Evolutionary conservation across 2,797 vertebrate species (phyloP).

Genomic region (Scolopax rusticola): DNA sequence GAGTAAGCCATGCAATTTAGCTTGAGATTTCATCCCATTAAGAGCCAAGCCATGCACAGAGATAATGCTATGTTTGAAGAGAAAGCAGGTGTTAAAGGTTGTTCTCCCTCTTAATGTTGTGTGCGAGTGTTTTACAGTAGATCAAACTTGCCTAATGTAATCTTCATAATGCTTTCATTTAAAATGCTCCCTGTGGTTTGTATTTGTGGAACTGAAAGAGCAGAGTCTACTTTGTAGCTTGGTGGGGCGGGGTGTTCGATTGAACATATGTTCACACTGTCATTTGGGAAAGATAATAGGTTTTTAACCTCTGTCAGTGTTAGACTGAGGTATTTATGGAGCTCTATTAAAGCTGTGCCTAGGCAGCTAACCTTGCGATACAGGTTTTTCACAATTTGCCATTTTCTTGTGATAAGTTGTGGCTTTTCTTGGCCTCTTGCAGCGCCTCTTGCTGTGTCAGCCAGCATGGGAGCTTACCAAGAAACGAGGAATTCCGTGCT

Average conservation of each 20-base stretch:
- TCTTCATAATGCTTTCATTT: conserved; percentile 74
- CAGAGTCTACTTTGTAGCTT: conserved; percentile 63
- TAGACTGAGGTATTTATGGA: conserved; percentile 55
- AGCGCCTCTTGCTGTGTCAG: not conserved
- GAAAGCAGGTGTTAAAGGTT: conserved; percentile 72
- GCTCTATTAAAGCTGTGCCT: conserved; percentile 23
- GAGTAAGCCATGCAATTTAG: conserved; percentile 29
- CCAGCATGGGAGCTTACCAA: not conserved
- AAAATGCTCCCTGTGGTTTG: conserved; percentile 71
- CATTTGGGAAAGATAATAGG: conserved; percentile 69
- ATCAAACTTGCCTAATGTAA: conserved; percentile 75
- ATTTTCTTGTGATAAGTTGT: conserved; percentile 18
- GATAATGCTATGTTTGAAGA: conserved; percentile 67
- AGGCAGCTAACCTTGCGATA: conserved; percentile 24
- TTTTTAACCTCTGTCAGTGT: conserved; percentile 76
- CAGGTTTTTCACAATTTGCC: conserved; percentile 20
- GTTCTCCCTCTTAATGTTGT: conserved; percentile 58
- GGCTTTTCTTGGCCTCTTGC: not conserved
- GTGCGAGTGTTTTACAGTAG: conserved; percentile 62
- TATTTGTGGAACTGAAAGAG: conserved; percentile 67
- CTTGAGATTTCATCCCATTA: conserved; percentile 56
- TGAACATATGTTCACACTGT: conserved; percentile 64
- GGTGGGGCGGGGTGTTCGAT: conserved; percentile 37
- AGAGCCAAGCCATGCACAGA: conserved; percentile 41
- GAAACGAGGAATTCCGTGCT: not conserved